Evolutionary conservation across 1,140 invertebrate genomes (phyloP).

Genomic region (Drosophila bipectinata): DNA sequence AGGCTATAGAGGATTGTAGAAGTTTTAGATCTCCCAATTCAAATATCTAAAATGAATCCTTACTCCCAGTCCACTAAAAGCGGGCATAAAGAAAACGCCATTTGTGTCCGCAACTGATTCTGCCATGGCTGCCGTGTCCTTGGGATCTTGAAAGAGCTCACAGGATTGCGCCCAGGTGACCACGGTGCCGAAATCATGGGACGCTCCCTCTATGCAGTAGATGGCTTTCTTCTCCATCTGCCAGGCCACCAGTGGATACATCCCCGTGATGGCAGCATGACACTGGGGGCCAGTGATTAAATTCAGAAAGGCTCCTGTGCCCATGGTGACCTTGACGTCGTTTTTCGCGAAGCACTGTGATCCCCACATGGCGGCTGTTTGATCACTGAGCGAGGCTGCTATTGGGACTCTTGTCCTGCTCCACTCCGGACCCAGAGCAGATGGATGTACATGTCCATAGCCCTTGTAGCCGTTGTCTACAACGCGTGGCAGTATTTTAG

Average conservation of each 20-base stretch:
- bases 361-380: constrained; percentile 96
- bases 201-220: constrained; percentile 93
- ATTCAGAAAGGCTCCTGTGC: constrained; percentile 96
- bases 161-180: constrained; percentile 93
- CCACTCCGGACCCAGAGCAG: constrained; percentile 88
- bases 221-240: constrained; percentile 86
- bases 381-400: constrained; percentile 88
- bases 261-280: constrained; percentile 90
- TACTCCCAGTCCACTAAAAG: constrained; percentile 95
- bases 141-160: constrained; percentile 89
- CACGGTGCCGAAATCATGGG: constrained; percentile 94
- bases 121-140: constrained; percentile 89
- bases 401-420: constrained; percentile 89
- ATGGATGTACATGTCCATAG: constrained; percentile 88
- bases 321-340: constrained; percentile 96
- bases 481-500: constrained; percentile 91
- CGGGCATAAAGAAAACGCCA: constrained; percentile 95
- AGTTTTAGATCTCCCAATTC: constrained; percentile 1
- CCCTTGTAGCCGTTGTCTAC: constrained; percentile 89
- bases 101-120: constrained; percentile 89
- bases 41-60: constrained; percentile 40
- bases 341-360: constrained; percentile 92
- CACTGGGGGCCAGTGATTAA: constrained; percentile 92
- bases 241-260: constrained; percentile 97
- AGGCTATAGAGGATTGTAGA: constrained; percentile 86